A percentile compares a stretch with the other conserved stretches of the same genome.
phyloP scores from a whole-genome alignment of 2,113 vertebrate species.

The Phalacrocorax brasilianus region DNA sequence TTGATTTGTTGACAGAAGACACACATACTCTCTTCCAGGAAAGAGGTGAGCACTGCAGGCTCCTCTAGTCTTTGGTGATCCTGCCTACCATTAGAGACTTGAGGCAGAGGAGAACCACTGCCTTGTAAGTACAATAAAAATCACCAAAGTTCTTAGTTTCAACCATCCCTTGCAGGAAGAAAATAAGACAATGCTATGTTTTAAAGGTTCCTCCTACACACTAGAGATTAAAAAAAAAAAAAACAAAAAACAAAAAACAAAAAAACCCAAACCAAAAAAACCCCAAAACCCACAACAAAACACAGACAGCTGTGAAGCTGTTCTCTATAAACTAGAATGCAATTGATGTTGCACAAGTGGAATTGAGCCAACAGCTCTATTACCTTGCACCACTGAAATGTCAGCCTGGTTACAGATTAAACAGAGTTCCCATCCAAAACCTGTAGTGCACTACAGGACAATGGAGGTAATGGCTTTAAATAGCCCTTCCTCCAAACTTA shows the following conservation, averaged over 20 bases:
- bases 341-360: background rate
- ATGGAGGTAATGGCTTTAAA: background rate
- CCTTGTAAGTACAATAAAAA: background rate
- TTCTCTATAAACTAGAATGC: background rate
- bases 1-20: background rate
- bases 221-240: background rate
- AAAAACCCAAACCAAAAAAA: no score
- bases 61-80: background rate
- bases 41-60: background rate
- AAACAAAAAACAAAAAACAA: no score
- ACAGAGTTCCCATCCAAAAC: background rate
- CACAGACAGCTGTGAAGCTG: background rate
- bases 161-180: background rate
- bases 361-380: background rate
- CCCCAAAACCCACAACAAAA: background rate
- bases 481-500: background rate
- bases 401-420: background rate
- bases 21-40: background rate
- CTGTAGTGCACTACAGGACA: background rate
- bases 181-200: background rate
- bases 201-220: background rate
- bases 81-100: background rate
- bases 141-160: background rate
- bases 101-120: background rate
- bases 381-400: background rate